phyloP scores from a whole-genome alignment of 2,797 vertebrate genomes.

The Notolepis coatsorum region DNA sequence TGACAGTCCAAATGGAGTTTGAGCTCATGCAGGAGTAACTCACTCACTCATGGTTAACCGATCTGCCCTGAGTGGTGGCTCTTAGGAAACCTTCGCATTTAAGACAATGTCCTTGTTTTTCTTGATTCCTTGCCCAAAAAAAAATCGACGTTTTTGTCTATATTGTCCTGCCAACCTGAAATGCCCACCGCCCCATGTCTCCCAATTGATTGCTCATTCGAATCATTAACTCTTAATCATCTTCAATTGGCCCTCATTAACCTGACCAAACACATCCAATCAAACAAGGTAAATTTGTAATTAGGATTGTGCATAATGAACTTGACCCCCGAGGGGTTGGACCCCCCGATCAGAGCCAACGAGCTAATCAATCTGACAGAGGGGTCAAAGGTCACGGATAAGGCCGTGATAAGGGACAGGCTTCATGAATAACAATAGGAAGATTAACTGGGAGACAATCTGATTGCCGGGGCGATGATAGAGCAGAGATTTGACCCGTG shows the following conservation, averaged over 20 bases:
- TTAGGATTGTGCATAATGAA: constrained; percentile 67
- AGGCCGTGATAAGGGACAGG: constrained; percentile 66
- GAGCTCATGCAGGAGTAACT: too few relatives aligned
- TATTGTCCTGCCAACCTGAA: constrained; percentile 20
- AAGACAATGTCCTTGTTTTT: too few relatives aligned
- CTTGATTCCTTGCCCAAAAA: too few relatives aligned
- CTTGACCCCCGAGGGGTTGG: constrained; percentile 68
- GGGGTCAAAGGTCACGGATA: constrained; percentile 75
- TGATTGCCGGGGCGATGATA: constrained; percentile 13
- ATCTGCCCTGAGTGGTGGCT: too few relatives aligned
- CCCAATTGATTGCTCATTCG: constrained; percentile 22
- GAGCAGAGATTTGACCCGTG: constrained; percentile 61
- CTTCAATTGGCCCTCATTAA: constrained; percentile 29
- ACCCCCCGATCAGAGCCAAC: constrained; percentile 70
- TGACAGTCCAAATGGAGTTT: too few relatives aligned
- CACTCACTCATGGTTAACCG: too few relatives aligned
- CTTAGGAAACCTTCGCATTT: too few relatives aligned
- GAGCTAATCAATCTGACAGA: constrained; percentile 76
- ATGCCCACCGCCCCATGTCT: constrained; percentile 17
- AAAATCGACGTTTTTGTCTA: too few relatives aligned
- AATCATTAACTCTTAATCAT: constrained; percentile 25
- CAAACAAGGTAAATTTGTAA: constrained; percentile 58
- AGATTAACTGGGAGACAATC: constrained; percentile 70
- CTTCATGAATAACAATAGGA: constrained; percentile 78
- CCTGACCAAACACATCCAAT: constrained; percentile 45